A percentile compares a stretch with the other conserved stretches of the same genome.
Conservation (phyloP, 2,113 vertebrate genomes). For the Embiotoca jacksoni region DNA sequence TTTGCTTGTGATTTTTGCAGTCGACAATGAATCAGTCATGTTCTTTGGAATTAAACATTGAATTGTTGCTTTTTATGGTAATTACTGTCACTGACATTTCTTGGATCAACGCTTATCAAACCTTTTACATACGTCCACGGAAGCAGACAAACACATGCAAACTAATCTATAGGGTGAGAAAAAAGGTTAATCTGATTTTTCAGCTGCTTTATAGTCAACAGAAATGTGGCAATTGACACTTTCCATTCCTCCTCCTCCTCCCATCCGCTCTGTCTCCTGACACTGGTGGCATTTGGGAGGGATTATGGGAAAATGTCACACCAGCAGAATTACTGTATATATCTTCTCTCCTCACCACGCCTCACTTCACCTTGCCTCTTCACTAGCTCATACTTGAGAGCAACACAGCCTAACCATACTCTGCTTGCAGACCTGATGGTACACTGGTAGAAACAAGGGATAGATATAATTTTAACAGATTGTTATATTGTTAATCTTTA, state of each 20-base stretch:
- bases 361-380: conserved; percentile 51
- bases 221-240: conserved; percentile 23
- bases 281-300: conserved; percentile 62
- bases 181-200: conserved; percentile 55
- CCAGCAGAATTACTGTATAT: conserved; percentile 79
- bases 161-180: conserved; percentile 15
- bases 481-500: neutral
- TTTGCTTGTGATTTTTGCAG: neutral
- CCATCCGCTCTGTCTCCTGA: conserved; percentile 49
- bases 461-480: neutral
- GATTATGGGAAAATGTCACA: conserved; percentile 81
- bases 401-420: conserved; percentile 11
- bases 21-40: conserved; percentile 60
- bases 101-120: conserved; percentile 70
- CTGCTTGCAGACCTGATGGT: conserved; percentile 12
- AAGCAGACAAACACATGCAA: neutral
- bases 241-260: conserved; percentile 26
- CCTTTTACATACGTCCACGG: conserved; percentile 19
- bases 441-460: conserved; percentile 13
- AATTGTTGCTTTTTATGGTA: conserved; percentile 64
- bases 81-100: conserved; percentile 57
- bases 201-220: conserved; percentile 19
- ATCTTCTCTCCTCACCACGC: conserved; percentile 49
- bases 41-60: conserved; percentile 58
- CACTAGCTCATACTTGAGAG: conserved; percentile 33